Base-by-base conservation (phyloP, 2,888 invertebrate genomes). In the Limnephilus marmoratus region DNA sequence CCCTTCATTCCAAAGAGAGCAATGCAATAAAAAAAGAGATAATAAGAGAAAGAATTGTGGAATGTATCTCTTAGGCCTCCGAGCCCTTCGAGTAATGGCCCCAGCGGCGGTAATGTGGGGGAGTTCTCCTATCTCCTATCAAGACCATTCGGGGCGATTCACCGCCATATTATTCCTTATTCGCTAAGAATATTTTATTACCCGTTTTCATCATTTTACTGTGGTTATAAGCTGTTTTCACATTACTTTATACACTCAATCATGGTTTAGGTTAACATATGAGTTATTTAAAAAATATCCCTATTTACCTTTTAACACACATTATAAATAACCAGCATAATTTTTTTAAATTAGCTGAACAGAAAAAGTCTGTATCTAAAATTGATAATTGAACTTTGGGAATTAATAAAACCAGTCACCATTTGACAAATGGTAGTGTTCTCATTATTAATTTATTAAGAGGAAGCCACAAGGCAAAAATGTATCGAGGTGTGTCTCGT, bases 11-110 rank as follows among this genome's bases (percentile, higher is more conserved):
- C 31, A 15, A 85, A 68, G 45, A 68, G 85, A 85, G 80, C 53
- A 49, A 45, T 41, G 49, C 80, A 89, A 89, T 89, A 89, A 89
- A 89, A 41, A 34, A 53, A 68, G 89, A 89, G 89, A 34, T 53
- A 68, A 89, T 89, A 89, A 89, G 89, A 68, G n/a, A 53, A 68
- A 49, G 45, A 41, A 86, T 12, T 37, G 86, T 11, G 34, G 15
- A 86, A 89, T 89, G 29, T 89, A 89, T 68, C 49, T 89, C 68
- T 37, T 68, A 68, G 29, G 86, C 31, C 49, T 82, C 82, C 82
- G 29, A 31, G 53, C 18, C 53, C 24, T 68, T 24, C 82, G 82
- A 82, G 13, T 45, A 45, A 86, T 86, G 86, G 41, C 86, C n/a
- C 1, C 31, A 29, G 41, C 29, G 45, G 86, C 45, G 53, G 68